These are phyloP conservation scores for Pygocentrus nattereri DNA, from an alignment of 2,797 vertebrate genomes.

Conservation along the genomic window DNA sequence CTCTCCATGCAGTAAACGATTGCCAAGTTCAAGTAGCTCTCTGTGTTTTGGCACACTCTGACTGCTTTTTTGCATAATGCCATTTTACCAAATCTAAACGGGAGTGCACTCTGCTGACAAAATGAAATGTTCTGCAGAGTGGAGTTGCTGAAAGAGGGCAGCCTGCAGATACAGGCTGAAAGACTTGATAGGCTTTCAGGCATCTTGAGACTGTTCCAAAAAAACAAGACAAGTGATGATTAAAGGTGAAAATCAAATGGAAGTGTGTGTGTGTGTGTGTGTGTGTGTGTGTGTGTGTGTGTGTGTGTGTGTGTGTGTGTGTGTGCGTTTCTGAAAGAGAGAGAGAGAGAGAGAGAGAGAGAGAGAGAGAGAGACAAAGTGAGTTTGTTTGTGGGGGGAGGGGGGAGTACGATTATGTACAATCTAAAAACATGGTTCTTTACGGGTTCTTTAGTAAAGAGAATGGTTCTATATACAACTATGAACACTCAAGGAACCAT, in stretches of 20 bases:
- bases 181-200: slow-evolving; percentile 54
- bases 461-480: too few relatives aligned
- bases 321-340: slow-evolving; percentile 1
- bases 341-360: background rate
- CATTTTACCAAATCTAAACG: slow-evolving; percentile 50
- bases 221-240: slow-evolving; percentile 51
- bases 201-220: slow-evolving; percentile 44
- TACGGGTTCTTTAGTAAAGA: too few relatives aligned
- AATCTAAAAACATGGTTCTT: too few relatives aligned
- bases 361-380: background rate
- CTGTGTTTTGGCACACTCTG: slow-evolving; percentile 41
- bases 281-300: slow-evolving; percentile 29
- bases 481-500: too few relatives aligned
- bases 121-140: slow-evolving; percentile 42
- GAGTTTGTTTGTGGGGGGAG: background rate
- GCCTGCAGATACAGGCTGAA: slow-evolving; percentile 37
- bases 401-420: background rate
- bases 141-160: slow-evolving; percentile 46
- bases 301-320: slow-evolving; percentile 21
- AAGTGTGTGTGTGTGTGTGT: slow-evolving; percentile 4
- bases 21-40: slow-evolving; percentile 38
- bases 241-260: slow-evolving; percentile 41
- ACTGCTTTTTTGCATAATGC: slow-evolving; percentile 50
- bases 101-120: slow-evolving; percentile 54
- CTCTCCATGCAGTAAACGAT: slow-evolving; percentile 17